These are phyloP conservation scores for Dunckerocampus dactyliophorus DNA, from an alignment of 2,113 vertebrate species.

Conservation along the genomic window DNA sequence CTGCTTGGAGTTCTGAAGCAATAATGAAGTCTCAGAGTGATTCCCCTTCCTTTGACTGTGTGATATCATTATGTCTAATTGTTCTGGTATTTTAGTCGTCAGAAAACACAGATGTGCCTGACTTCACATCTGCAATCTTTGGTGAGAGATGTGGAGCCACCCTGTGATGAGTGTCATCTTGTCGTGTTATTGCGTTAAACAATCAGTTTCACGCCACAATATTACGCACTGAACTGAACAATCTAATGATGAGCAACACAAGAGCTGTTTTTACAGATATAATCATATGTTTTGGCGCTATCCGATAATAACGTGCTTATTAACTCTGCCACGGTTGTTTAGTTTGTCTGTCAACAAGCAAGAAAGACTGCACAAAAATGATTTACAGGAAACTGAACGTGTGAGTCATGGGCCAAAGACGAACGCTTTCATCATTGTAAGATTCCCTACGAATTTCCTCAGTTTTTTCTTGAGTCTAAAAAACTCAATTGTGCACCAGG, in stretches of 20 bases:
- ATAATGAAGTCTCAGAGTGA: conserved; percentile 13
- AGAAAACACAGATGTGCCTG: conserved; percentile 11
- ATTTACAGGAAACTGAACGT: too few species aligned
- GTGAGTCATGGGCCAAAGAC: too few species aligned
- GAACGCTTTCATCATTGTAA: too few species aligned
- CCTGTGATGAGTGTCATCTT: conserved; percentile 3
- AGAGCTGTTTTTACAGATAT: neutral
- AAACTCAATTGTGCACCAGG: too few species aligned
- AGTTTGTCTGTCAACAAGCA: too few species aligned
- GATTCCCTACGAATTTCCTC: too few species aligned
- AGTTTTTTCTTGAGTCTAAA: too few species aligned
- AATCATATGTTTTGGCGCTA: neutral
- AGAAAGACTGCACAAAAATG: too few species aligned
- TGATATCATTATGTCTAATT: conserved; percentile 11
- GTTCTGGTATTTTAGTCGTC: conserved; percentile 2
- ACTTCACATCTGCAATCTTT: conserved; percentile 9
- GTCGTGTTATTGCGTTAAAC: neutral
- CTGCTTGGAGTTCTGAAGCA: conserved; percentile 42
- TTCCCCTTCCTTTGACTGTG: neutral
- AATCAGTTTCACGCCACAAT: neutral
- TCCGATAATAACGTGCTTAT: too few species aligned
- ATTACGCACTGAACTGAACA: neutral
- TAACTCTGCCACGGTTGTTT: too few species aligned
- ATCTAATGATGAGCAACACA: neutral
- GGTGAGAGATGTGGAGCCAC: neutral